Evolutionary conservation across 2,797 vertebrate genomes (phyloP), one percentile per base, ranked within the genome.

Genomic region (Coccyzus lansbergi): DNA sequence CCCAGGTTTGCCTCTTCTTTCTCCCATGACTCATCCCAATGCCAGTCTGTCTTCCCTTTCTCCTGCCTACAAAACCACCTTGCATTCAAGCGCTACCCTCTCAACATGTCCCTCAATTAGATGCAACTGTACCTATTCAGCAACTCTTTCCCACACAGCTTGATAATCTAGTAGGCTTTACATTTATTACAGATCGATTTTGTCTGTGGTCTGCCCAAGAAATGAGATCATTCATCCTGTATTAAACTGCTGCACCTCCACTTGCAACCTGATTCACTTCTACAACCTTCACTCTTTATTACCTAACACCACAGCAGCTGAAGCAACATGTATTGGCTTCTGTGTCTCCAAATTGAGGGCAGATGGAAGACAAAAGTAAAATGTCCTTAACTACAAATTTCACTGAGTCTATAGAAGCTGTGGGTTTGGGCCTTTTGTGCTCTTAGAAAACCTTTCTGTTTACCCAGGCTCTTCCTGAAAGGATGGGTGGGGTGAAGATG

Each of bases 381-480:
- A 79, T 0, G 3, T 29, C 42, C 36, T 74, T 64, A 25, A 62
- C 70, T 58, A 38, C 75, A 91, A 64, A 58, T 15, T 80, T 62
- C 65, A 21, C 21, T 62, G 58, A 12, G 25, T 17, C 68, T 46
- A 58, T 26, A 88, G 58, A 74, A 68, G 56, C 18, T 55, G 26
- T 25, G 42, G 85, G 89, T 88, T 4, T n/a, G 87, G 69, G 56
- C 68, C 26, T 75, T 60, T 40, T 86, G 33, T 9, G 12, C 63
- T 84, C 48, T 88, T 68, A 74, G 64, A 90, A 93, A 92, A 49
- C 2, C 52, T 5, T 67, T 72, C 28, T 91, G 4, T 95, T 95
- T 94, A 92, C 31, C 38, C 86, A 96, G 88, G 44, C 81, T 93
- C 36, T 95, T 95, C 81, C 96, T 87, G 88, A 85, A 89, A 92